Evolutionary conservation across 2,113 vertebrate species (phyloP).

Genomic region (Albula goreensis): DNA sequence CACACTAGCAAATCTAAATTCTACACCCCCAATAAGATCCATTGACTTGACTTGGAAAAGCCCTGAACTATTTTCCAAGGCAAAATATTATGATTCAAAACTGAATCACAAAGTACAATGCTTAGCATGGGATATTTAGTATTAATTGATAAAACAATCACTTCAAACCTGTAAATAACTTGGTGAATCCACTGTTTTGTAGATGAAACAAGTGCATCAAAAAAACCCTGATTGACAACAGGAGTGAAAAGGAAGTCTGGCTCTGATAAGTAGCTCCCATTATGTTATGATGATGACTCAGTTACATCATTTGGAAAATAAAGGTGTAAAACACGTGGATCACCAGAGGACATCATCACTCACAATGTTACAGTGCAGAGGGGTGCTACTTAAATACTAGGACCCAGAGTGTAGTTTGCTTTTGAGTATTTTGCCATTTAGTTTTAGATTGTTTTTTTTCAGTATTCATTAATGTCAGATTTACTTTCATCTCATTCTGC

Average conservation of each 20-base stretch:
- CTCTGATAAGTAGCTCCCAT: not conserved
- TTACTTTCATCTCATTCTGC: not conserved
- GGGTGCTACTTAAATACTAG: not conserved
- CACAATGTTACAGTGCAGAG: not conserved
- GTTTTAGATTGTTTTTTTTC: constrained; percentile 4
- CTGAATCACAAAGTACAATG: too few relatives aligned
- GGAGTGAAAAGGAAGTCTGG: not conserved
- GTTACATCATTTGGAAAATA: not conserved
- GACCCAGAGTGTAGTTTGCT: not conserved
- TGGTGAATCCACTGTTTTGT: not conserved
- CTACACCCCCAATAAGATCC: too few relatives aligned
- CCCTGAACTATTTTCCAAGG: too few relatives aligned
- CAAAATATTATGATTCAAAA: too few relatives aligned
- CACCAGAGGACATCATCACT: not conserved
- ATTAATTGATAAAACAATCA: too few relatives aligned
- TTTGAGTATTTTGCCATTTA: not conserved
- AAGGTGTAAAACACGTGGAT: not conserved
- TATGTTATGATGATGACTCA: not conserved
- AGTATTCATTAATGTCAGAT: not conserved
- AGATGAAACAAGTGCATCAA: not conserved
- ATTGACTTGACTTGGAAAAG: too few relatives aligned
- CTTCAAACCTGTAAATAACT: not conserved
- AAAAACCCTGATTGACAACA: not conserved
- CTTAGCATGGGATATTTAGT: too few relatives aligned
- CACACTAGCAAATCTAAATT: too few relatives aligned